These are phyloP conservation scores for Nomada lathburiana DNA, from an alignment of 2,888 invertebrate genomes.

Conservation along the genomic window DNA sequence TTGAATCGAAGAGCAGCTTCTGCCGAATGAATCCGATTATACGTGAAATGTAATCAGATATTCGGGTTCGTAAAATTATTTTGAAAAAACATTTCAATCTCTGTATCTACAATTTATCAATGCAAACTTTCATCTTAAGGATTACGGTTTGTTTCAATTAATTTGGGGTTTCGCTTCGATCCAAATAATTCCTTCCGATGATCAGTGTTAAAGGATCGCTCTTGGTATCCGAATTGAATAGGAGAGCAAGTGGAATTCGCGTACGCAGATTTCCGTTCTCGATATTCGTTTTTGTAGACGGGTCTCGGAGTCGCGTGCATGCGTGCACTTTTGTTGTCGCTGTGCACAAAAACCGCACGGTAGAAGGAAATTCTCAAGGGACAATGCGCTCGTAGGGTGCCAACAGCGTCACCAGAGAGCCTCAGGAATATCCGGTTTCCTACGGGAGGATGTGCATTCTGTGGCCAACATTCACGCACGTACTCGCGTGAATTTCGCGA, in stretches of 20 bases:
- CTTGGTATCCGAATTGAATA: neutral
- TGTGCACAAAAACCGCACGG: conserved; percentile 52
- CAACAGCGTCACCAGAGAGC: conserved; percentile 55
- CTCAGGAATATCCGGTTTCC: conserved; percentile 81
- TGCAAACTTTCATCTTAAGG: too few relatives aligned
- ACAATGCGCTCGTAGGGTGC: conserved; percentile 64
- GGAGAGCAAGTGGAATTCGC: conserved; percentile 10
- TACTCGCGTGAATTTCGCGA: conserved; percentile 61
- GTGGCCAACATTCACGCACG: conserved; percentile 60
- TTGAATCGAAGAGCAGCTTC: neutral
- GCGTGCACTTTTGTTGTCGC: conserved; percentile 52
- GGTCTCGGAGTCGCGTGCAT: conserved; percentile 14
- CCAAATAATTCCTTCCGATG: neutral
- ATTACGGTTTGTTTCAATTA: too few relatives aligned
- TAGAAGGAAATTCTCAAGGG: conserved; percentile 65
- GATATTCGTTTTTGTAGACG: conserved; percentile 4
- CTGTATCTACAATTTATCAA: neutral
- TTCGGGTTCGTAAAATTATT: neutral
- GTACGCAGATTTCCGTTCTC: neutral
- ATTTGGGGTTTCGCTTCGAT: too few relatives aligned
- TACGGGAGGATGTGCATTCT: conserved; percentile 75
- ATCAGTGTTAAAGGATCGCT: neutral
- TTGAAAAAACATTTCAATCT: neutral
- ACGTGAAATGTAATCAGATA: too few relatives aligned
- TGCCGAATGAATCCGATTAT: neutral